Conservation (phyloP, 2,888 invertebrate genomes). For the Carcina quercana region DNA sequence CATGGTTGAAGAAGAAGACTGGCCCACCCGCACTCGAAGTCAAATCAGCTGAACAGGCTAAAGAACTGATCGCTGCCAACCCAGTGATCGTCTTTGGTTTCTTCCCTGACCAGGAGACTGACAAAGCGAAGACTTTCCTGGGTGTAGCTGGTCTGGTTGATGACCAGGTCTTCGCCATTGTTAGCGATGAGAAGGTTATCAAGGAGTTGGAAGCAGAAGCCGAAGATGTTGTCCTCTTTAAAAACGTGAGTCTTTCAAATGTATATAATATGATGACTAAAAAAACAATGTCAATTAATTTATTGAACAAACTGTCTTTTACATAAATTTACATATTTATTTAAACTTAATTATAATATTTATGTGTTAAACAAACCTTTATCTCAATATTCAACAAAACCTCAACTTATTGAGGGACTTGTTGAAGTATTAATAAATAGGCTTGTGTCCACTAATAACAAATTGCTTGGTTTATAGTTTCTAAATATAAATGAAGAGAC, state of each 20-base stretch:
- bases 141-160: slow-evolving; percentile 87
- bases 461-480: too few species aligned
- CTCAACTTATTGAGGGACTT: too few species aligned
- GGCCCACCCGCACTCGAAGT: slow-evolving; percentile 94
- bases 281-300: too few species aligned
- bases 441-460: too few species aligned
- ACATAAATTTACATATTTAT: too few species aligned
- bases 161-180: slow-evolving; percentile 92
- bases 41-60: slow-evolving; percentile 84
- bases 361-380: too few species aligned
- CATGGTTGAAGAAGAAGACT: slow-evolving; percentile 97
- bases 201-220: slow-evolving; percentile 86
- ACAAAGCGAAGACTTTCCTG: slow-evolving; percentile 88
- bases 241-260: slow-evolving; percentile 92
- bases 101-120: slow-evolving; percentile 87
- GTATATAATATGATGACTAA: too few species aligned
- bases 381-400: too few species aligned
- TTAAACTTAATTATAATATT: too few species aligned
- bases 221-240: slow-evolving; percentile 90
- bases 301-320: too few species aligned
- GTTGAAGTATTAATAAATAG: too few species aligned
- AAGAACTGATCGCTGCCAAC: slow-evolving; percentile 85
- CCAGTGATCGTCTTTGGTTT: slow-evolving; percentile 92
- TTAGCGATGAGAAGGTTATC: slow-evolving; percentile 84
- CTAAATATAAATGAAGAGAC: too few species aligned